Evolutionary conservation across 2,113 vertebrate genomes (phyloP).

Genomic region (Crotophaga sulcirostris): DNA sequence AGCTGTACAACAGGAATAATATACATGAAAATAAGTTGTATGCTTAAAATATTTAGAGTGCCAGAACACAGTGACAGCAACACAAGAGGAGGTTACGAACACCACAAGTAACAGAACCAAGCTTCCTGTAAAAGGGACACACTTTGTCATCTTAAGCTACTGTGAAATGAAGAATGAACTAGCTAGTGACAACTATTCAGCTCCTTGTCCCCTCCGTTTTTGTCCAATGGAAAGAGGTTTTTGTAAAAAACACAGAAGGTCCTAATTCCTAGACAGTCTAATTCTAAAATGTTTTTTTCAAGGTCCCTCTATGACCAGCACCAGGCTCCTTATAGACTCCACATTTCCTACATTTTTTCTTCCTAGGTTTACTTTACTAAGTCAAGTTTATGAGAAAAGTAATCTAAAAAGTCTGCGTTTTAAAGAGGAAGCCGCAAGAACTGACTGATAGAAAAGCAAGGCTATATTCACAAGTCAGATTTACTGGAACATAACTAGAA

Average conservation of each 20-base stretch:
- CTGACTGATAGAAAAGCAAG: neutral
- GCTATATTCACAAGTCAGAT: neutral
- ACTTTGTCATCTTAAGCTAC: neutral
- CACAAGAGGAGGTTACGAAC: neutral
- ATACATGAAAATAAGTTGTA: accelerated
- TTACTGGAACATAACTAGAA: neutral
- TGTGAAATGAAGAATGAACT: neutral
- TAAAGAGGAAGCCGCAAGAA: neutral
- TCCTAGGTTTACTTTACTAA: neutral
- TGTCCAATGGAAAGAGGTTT: neutral
- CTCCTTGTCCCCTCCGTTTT: accelerated
- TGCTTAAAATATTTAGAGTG: neutral
- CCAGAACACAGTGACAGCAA: neutral
- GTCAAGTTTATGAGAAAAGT: neutral
- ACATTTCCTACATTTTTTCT: neutral
- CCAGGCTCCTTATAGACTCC: neutral
- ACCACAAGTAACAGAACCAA: neutral
- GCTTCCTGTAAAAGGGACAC: neutral
- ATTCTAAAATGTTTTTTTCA: neutral
- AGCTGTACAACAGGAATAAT: neutral
- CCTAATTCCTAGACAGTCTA: neutral
- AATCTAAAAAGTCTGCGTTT: neutral
- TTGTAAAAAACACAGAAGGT: neutral
- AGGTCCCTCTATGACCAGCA: neutral
- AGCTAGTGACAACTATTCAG: neutral